Conservation (phyloP, 2,797 vertebrate genomes). For the Ctenochaetus hawaiiensis region DNA sequence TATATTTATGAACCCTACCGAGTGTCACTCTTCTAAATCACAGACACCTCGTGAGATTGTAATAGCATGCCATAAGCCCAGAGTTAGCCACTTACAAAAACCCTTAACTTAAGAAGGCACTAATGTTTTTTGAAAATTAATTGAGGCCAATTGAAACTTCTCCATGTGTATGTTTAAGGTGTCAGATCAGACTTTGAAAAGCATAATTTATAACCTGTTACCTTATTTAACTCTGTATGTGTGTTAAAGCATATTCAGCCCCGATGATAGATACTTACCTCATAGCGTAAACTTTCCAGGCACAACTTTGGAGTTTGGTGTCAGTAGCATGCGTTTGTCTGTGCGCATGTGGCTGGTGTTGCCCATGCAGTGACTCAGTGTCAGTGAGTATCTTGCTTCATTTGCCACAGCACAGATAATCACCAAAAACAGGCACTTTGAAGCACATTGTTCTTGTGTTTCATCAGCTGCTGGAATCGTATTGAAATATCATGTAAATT, state of each 20-base stretch:
- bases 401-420: conserved; percentile 14
- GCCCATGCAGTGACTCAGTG: background rate
- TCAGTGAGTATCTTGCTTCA: background rate
- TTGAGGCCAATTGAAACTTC: conserved; percentile 2
- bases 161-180: background rate
- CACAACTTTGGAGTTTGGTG: conserved; percentile 62
- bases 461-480: background rate
- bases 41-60: conserved; percentile 1
- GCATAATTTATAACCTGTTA: conserved; percentile 28
- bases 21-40: conserved; percentile 1
- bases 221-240: conserved; percentile 26
- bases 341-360: conserved; percentile 24
- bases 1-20: conserved; percentile 16
- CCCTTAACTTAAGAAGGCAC: background rate
- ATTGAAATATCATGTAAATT: background rate
- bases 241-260: conserved; percentile 44
- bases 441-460: background rate
- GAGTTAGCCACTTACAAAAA: conserved; percentile 21
- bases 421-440: background rate
- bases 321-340: conserved; percentile 35
- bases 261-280: conserved; percentile 30
- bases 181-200: conserved; percentile 30
- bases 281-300: conserved; percentile 61
- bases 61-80: conserved; percentile 6
- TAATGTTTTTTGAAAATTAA: conserved; percentile 6